Evolutionary conservation across 2,888 invertebrate genomes (phyloP).

Genomic region (Habrosyne pyritoides): DNA sequence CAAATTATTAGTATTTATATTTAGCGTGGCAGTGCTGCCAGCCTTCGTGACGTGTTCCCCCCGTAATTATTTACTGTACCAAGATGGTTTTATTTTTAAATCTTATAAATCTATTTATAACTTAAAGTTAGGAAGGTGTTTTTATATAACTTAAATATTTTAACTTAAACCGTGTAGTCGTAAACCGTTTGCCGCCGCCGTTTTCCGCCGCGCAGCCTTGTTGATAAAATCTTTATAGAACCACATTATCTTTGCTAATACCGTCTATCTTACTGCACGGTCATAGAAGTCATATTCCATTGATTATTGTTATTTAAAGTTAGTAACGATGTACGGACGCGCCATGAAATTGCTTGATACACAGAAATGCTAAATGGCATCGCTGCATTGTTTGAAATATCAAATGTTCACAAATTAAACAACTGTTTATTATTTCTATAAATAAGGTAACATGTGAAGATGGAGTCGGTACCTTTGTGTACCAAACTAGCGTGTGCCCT

Average conservation of each 20-base stretch:
- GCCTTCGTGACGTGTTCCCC: too few relatives aligned
- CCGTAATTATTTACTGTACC: too few relatives aligned
- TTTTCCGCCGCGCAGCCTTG: slow-evolving; percentile 54
- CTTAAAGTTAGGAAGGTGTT: too few relatives aligned
- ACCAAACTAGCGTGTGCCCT: too few relatives aligned
- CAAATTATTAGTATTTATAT: too few relatives aligned
- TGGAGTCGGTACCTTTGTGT: too few relatives aligned
- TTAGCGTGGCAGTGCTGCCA: too few relatives aligned
- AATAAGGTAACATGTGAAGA: too few relatives aligned
- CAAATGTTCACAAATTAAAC: not conserved
- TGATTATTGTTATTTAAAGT: not conserved
- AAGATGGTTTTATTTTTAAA: too few relatives aligned
- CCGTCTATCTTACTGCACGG: slow-evolving; percentile 16
- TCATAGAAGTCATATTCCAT: not conserved
- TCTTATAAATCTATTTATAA: too few relatives aligned
- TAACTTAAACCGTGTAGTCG: not conserved
- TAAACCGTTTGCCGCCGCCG: slow-evolving; percentile 28
- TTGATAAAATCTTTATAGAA: slow-evolving; percentile 46
- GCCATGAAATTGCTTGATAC: slow-evolving; percentile 5
- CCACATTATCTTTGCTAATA: slow-evolving; percentile 14
- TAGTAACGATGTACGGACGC: not conserved
- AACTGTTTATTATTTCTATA: not conserved
- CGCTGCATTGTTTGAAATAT: slow-evolving; percentile 5
- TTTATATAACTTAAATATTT: not conserved
- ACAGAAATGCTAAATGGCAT: slow-evolving; percentile 6